Base-by-base conservation (phyloP, 2,888 invertebrate species). In the Caradrina clavipalpis region DNA sequence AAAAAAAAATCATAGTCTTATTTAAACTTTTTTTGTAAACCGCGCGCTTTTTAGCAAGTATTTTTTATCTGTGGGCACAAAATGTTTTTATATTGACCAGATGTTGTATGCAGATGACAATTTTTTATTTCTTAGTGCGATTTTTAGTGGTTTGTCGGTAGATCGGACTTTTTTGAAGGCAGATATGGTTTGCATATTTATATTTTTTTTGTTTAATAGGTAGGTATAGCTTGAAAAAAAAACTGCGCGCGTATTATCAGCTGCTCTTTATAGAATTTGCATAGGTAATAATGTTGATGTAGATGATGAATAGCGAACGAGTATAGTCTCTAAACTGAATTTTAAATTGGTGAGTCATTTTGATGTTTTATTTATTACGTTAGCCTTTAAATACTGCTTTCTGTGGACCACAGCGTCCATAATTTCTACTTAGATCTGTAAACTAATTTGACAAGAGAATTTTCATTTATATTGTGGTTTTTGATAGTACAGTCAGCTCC, bases 101-200 rank as follows among this genome's bases (percentile, higher is more conserved):
- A 94, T 95, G 95, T 91, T 91, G 88, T 95, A 96, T 96, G 95
- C 95, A 95, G 95, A 96, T 95, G 95, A 96, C 94, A 95, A 88
- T 94, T 95, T 95, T 95, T 92, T 88, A 86, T 76, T 77, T 79
- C 76, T 77, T 80, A 87, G 91, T 93, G 95, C 95, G 92, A 95
- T 95, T 95, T 95, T 95, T 95, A 94, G 93, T 92, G 89, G 93
- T 89, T 91, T 89, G 90, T 90, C 89, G 88, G 87, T 85, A 86
- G 87, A 90, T 88, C 83, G 75, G 80, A 86, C 84, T 92, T 94
- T 93, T 94, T 94, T 90, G 92, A 90, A 74, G 87, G 92, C 95
- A 95, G 95, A 93, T n/a, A n/a, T 95, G 95, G 90, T 91, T 89
- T 90, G 91, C 90, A 93, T 93, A 89, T 89, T 87, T 86, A 83